Base-by-base conservation (phyloP, 2,888 invertebrate species). In the Antitype chi region DNA sequence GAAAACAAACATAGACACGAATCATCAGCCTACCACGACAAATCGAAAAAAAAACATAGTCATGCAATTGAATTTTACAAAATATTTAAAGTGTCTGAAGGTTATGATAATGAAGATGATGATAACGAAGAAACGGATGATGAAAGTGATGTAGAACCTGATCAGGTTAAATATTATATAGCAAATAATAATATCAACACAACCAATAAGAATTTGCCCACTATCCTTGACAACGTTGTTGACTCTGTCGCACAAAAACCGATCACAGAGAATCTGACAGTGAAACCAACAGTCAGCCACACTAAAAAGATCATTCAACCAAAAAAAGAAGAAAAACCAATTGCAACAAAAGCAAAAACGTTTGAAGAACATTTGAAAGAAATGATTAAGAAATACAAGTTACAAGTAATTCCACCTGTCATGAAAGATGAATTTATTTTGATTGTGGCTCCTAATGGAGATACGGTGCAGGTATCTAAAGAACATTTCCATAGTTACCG, bases 1-100 rank as follows among this genome's bases (percentile, higher is more conserved):
- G 23, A 74, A 49, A 67, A 79, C 23, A 77, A 70, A 74, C 5
- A 53, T 3, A 73, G 68, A 49, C 86, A 87, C 13, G 74, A 85
- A 32, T 11, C 11, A 17, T 60, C 87, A 0, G 32, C 23, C 0
- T 67, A 73, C 32, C 86, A 86, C 32, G 15, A 9, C 0, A 76
- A 76, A 71, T 75, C 70, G 23, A 3, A 53, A 17, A 68, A 87
- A 6, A 6, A 71, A 0, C 17, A 43, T 0, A 52, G 17, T 8
- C 13, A 76, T 3, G 13, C 66, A 9, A 57, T 52, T n/a, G 49
- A 74, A 9, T 87, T 86, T 32, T 62, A 78, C 71, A 59, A 80
- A 62, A 62, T 75, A 32, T 73, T 62, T 11, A 68, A 15, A 17
- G 52, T 62, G 23, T 52, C 67, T 11, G 17, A 17, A 15, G 20